These are phyloP conservation scores for Sclerurus mexicanus DNA, from an alignment of 2,113 vertebrate species.

Conservation along the genomic window DNA sequence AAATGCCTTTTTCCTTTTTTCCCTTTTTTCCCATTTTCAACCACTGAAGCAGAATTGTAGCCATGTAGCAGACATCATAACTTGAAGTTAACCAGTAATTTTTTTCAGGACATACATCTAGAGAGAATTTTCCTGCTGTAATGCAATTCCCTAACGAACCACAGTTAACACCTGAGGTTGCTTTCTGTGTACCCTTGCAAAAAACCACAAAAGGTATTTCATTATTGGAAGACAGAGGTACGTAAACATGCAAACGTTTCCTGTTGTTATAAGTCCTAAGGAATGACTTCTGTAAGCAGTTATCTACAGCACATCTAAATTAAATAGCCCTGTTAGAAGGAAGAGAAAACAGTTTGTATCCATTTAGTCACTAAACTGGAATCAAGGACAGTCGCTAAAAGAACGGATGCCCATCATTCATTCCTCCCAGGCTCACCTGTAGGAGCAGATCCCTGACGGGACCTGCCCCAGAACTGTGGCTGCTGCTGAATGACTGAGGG, in stretches of 20 bases:
- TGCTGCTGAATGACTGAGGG: conserved; percentile 25
- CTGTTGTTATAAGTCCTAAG: background rate
- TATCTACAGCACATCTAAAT: background rate
- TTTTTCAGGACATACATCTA: background rate
- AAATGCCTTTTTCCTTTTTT: background rate
- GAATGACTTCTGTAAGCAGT: background rate
- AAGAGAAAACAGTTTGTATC: background rate
- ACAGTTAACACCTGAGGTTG: background rate
- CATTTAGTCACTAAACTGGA: background rate
- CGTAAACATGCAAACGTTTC: background rate
- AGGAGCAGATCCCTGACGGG: background rate
- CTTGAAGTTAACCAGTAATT: background rate
- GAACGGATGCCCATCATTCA: background rate
- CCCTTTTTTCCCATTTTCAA: background rate
- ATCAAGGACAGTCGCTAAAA: background rate
- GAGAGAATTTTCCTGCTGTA: background rate
- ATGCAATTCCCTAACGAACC: background rate
- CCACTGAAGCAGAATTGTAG: background rate
- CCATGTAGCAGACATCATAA: background rate
- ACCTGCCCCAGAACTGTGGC: background rate
- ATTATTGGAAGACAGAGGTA: background rate
- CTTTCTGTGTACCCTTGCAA: background rate
- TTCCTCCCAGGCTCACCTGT: background rate
- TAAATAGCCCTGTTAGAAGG: background rate
- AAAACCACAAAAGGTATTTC: background rate